Base-by-base conservation (phyloP, 2,113 vertebrate genomes). In the Heterocephalus glaber region DNA sequence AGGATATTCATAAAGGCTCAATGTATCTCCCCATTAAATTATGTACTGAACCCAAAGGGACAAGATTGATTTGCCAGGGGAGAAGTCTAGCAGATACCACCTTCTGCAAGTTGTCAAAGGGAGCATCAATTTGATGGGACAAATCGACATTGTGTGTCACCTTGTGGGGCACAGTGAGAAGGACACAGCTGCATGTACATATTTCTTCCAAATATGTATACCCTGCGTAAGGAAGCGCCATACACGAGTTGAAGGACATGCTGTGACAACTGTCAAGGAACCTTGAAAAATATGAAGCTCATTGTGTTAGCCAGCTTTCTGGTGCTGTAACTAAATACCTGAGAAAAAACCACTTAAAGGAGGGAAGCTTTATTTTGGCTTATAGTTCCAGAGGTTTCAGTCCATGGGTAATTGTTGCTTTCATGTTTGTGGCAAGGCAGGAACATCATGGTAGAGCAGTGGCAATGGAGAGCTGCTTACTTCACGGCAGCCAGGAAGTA, bases 81-180 rank as follows among this genome's bases (percentile, higher is more conserved):
- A 56, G 19, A 61, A 65, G 47, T 8, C 30, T 79, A 30, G 47
- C 16, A 52, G 44, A 84, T 19, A 20, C n/a, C 33, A 74, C 24
- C 47, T 58, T 80, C 65, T 66, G 52, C 16, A 28, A 28, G 30
- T 4, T 35, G 66, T 20, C 17, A 6, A 54, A 28, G 41, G 14
- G 79, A 35, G 35, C 20, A 28, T 11, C 26, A 54, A 35, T 19
- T 76, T 41, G 60, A 82, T 10, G 38, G 52, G 52, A 70, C n/a
- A 63, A 30, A 20, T 0, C 0, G 24, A 38, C 2, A 14, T 20
- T 12, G 4, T 14, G 41, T 11, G 38, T 35, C 26, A n/a, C 14
- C 24, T 4, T 26, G 7, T 7, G 44, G 24, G 30, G 17, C 0
- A 10, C 54, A 9, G 61, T 2, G n/a, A 13, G 35, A 65, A 76